Evolutionary conservation across 2,113 vertebrate genomes (phyloP), one percentile per base, ranked within the genome.

Genomic region (Labrus mixtus): DNA sequence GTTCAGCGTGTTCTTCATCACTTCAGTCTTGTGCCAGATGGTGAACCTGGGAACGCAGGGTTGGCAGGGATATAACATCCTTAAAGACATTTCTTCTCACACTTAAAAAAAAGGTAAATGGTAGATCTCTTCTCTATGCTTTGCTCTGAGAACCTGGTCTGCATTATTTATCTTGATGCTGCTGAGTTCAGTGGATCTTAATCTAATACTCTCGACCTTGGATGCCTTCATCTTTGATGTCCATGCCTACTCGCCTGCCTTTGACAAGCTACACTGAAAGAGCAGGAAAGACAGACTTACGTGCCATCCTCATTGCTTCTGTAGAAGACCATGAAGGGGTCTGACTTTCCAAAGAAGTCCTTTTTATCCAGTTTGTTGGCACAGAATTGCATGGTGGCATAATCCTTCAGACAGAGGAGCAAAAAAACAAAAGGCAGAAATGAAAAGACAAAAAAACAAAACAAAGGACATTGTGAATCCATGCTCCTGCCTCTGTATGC

Each of bases 321-420:
- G 89, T 96, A 97, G 89, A 97, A 97, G 62, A 97, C 96, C 95
- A 97, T 92, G 90, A 97, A 97, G 17, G 96, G 96, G 83, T 97
- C 96, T 0, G 96, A 97, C 83, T 97, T 97, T 67, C 96, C 96
- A 59, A 97, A 97, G 90, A 97, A 97, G 86, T 97, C 96, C 80
- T 97, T 97, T 91, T 97, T 97, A 92, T 97, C 96, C 91, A 97
- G 92, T 76, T 97, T 97, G 92, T 96, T 96, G 91, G 96, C 96
- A 86, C 96, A 97, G 91, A 97, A 97, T 88, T 97, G 96, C 96
- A 97, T 97, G 17, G 95, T 96, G 83, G 95, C 92, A 0, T 95
- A 95, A 62, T 97, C 96, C 96, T 97, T 17, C 22, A 81, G 43
- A 80, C 29, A 83, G 41, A 77, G 11, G 55, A 29, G 6, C 6